Evolutionary conservation across 2,797 vertebrate genomes (phyloP), one percentile per base, ranked within the genome.

Genomic region (Poliocrania exsul): DNA sequence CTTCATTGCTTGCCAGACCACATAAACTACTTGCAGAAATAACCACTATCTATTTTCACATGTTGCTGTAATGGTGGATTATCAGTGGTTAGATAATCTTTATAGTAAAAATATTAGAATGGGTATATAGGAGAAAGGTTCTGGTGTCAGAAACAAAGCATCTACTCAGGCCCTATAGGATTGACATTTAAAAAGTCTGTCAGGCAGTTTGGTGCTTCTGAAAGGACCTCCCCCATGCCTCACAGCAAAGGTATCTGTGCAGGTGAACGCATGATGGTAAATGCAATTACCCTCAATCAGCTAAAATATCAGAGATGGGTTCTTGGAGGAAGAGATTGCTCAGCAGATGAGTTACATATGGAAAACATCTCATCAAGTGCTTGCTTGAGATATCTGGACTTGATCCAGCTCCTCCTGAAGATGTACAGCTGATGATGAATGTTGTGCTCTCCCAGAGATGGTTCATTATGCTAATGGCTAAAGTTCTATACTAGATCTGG

Each of bases 341-440:
- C 44, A 5, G 8, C 26, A 77, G 13, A 13, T 40, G 16, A 74
- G 16, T 10, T 66, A 5, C 10, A 19, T 7, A 5, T 13, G 16
- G 23, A 73, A 7, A 56, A 47, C 19, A 31, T 58, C 13, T 70
- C 16, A 35, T 0, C 40, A 23, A 54, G 47, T 46, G 6, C 20
- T n/a, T 54, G 17, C 18, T 54, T 77, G 77, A 72, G 21, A 25
- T 6, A 53, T 17, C 17, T 40, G 37, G 26, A 31, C 14, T 25
- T 0, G 2, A 62, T 16, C 25, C 19, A 28, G 16, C 3, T 62
- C 6, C 23, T 62, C 8, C 25, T 4, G 3, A 62, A 77, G 35
- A 42, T 0, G 0, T 7, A 6, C 6, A 33, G 12, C 37, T 47
- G 19, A 42, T 42, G 2, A 11, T 42, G 49, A 64, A 12, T 1